Evolutionary conservation across 2,888 invertebrate species (phyloP).

Genomic region (Tiliacea citrago): DNA sequence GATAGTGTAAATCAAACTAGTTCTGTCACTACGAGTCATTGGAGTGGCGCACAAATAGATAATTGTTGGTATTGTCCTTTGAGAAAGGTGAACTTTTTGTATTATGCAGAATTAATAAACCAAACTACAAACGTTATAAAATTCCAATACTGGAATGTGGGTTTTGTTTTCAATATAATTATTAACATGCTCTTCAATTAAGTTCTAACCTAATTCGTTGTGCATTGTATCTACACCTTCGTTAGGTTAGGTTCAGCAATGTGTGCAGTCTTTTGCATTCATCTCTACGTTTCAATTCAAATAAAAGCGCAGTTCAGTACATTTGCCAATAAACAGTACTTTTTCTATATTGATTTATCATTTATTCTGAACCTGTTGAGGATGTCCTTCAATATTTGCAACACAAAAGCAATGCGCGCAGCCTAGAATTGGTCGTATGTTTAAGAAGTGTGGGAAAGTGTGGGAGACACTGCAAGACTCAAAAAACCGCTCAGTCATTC

Average conservation of each 20-base stretch:
- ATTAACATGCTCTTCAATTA: neutral
- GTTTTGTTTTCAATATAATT: neutral
- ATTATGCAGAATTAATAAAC: neutral
- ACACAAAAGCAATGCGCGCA: neutral
- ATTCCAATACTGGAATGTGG: neutral
- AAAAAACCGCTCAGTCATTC: constrained; percentile 33
- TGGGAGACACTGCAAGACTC: neutral
- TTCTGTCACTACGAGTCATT: constrained; percentile 33
- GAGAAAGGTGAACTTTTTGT: constrained; percentile 1
- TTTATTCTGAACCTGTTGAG: neutral
- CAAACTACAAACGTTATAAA: neutral
- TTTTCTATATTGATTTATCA: constrained; percentile 15
- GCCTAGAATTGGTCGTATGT: neutral
- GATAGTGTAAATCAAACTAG: constrained; percentile 35
- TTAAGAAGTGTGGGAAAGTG: too few relatives aligned
- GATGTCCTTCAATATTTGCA: constrained; percentile 11
- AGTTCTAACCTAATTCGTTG: neutral
- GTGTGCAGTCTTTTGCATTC: too few relatives aligned
- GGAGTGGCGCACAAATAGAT: constrained; percentile 2
- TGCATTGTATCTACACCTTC: neutral
- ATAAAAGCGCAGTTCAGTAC: neutral
- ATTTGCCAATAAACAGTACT: constrained; percentile 5
- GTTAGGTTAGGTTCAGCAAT: too few relatives aligned
- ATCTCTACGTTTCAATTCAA: too few relatives aligned
- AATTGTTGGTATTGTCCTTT: constrained; percentile 2